These are phyloP conservation scores for Myotis davidii DNA, from an alignment of 2,113 vertebrate genomes.

Conservation along the genomic window DNA sequence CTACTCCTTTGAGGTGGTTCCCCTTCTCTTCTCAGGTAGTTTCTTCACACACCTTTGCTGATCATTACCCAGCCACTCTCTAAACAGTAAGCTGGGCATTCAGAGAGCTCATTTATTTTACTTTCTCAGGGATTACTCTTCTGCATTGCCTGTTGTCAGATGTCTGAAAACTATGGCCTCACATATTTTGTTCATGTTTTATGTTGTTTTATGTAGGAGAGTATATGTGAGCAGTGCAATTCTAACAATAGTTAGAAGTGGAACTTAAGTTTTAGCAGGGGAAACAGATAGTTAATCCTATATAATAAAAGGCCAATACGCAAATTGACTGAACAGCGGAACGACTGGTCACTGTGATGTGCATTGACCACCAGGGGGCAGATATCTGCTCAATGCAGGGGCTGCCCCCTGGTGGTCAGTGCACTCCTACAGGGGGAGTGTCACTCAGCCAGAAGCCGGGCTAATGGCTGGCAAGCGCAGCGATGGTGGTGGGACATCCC, in stretches of 20 bases:
- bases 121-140: not conserved
- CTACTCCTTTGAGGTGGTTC: not conserved
- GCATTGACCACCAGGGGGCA: too few relatives aligned
- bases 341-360: too few relatives aligned
- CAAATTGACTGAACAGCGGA: too few relatives aligned
- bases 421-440: too few relatives aligned
- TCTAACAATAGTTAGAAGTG: not conserved
- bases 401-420: too few relatives aligned
- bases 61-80: not conserved
- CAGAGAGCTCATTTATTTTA: not conserved
- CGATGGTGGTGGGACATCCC: too few relatives aligned
- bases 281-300: not conserved
- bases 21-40: not conserved
- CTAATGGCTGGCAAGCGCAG: too few relatives aligned
- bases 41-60: not conserved
- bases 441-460: too few relatives aligned
- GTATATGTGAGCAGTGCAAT: not conserved
- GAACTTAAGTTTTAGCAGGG: conserved; percentile 8
- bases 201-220: not conserved
- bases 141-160: not conserved
- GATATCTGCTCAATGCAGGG: too few relatives aligned
- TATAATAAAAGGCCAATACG: too few relatives aligned
- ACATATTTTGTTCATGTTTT: not conserved
- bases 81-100: not conserved
- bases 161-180: not conserved